Evolutionary conservation across 1,140 invertebrate species (phyloP), one percentile per base, ranked within the genome.

Genomic region (Mamestra configurata): DNA sequence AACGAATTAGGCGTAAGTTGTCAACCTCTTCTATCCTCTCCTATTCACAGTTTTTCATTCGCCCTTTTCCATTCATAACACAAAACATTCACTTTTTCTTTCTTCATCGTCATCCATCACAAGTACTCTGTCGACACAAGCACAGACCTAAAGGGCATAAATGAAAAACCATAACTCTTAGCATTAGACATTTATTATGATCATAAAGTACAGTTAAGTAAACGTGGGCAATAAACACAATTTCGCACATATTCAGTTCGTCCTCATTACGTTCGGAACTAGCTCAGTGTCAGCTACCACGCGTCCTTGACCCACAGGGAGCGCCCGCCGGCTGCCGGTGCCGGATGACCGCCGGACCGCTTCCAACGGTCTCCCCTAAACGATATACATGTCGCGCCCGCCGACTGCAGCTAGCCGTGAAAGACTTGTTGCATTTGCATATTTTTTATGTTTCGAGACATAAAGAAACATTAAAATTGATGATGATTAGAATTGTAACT

Each of bases 371-470:
- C 43, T 15, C 43, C 13, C 2, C 15, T 27, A 35, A 0, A 46
- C 72, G 55, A 75, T 55, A 55, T 75, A 75, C 55, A 75, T 61
- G 72, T 75, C 53, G 18, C 8, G 31, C 49, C 20, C 8, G 55
- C 13, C 55, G 4, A 20, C 20, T 37, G 49, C n/a, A 24, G n/a
- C 11, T 15, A 27, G 4, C n/a, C 49, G 70, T 75, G 72, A 61
- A 31, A 37, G 55, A 75, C 72, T 75, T 75, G 72, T 75, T 75
- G 55, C 53, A n/a, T n/a, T n/a, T n/a, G n/a, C n/a, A n/a, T n/a
- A n/a, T 53, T 18, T 3, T 35, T 35, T 7, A 35, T 35, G 31
- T 35, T 35, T 35, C 31, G 3, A 35, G 31, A 35, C 31, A 7
- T 35, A 7, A 35, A 4, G 31, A n/a, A n/a, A n/a, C n/a, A n/a